Conservation (phyloP, 2,113 vertebrate genomes). For the Epinephelus lanceolatus region DNA sequence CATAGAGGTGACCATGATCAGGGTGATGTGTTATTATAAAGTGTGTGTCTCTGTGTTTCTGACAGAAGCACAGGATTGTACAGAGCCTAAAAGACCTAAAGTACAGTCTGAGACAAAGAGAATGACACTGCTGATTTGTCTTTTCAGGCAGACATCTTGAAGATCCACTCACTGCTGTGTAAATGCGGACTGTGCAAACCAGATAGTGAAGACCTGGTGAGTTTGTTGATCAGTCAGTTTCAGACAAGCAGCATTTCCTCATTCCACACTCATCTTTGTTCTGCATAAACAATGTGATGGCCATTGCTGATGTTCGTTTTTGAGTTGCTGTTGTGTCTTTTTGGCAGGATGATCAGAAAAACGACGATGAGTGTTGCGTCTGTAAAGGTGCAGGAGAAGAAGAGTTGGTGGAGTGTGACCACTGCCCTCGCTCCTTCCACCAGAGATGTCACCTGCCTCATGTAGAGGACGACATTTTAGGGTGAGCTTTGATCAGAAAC, state of each 20-base stretch:
- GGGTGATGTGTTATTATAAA: no score
- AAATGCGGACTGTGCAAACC: slow-evolving; percentile 41
- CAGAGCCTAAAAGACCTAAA: background rate
- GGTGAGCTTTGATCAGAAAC: slow-evolving; percentile 39
- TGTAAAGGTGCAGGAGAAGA: slow-evolving; percentile 54
- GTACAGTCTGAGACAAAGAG: background rate
- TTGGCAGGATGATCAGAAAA: slow-evolving; percentile 71
- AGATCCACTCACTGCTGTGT: slow-evolving; percentile 58
- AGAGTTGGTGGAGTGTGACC: slow-evolving; percentile 73
- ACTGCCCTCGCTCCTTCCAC: slow-evolving; percentile 83
- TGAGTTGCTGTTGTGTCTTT: background rate
- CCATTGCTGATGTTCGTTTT: no score
- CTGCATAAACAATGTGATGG: background rate
- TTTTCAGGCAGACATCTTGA: slow-evolving; percentile 60
- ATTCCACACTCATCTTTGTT: background rate
- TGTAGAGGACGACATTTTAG: background rate
- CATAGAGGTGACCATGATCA: slow-evolving; percentile 60
- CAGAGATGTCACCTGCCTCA: slow-evolving; percentile 78
- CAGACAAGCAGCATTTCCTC: background rate
- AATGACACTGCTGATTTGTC: slow-evolving; percentile 24
- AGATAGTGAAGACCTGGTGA: slow-evolving; percentile 45
- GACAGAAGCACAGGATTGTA: background rate
- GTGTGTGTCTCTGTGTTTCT: background rate
- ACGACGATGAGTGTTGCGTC: slow-evolving; percentile 81
- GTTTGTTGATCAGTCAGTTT: background rate